These are phyloP conservation scores for Smithornis capensis DNA, from an alignment of 2,113 vertebrate species.

Conservation along the genomic window DNA sequence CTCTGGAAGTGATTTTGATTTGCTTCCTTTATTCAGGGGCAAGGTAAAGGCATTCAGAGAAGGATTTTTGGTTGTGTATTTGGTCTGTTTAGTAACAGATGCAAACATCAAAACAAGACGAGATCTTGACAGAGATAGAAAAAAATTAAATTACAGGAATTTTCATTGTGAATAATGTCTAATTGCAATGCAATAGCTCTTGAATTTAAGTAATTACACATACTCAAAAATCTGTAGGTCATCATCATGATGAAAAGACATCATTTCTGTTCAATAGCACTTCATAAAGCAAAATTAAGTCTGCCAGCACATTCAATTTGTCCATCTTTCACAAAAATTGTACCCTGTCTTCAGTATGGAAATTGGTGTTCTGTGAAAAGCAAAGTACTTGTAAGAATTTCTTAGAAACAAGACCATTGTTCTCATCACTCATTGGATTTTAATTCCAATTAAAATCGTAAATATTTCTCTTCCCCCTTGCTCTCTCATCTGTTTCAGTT, in stretches of 20 bases:
- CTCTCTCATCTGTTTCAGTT: background rate
- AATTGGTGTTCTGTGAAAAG: background rate
- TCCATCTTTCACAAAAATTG: conserved; percentile 57
- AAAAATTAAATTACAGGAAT: background rate
- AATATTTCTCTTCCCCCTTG: background rate
- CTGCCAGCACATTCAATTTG: conserved; percentile 36
- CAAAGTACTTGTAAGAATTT: conserved; percentile 10
- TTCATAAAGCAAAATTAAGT: conserved; percentile 51
- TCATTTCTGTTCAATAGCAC: conserved; percentile 57
- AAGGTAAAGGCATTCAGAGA: background rate
- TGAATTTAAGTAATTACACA: conserved; percentile 50
- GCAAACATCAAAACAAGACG: background rate
- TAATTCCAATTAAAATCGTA: conserved; percentile 5
- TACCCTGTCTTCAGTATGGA: conserved; percentile 10
- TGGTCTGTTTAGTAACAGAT: background rate
- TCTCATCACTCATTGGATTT: background rate
- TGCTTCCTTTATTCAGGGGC: background rate
- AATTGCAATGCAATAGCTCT: conserved; percentile 1
- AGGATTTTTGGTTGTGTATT: background rate
- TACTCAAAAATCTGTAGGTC: conserved; percentile 26
- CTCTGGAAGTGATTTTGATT: background rate
- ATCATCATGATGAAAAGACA: conserved; percentile 48
- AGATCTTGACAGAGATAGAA: background rate
- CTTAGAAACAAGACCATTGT: background rate
- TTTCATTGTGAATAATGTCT: conserved; percentile 6